Evolutionary conservation across 1,140 invertebrate genomes (phyloP), one percentile per base, ranked within the genome.

Genomic region (Samia ricini): DNA sequence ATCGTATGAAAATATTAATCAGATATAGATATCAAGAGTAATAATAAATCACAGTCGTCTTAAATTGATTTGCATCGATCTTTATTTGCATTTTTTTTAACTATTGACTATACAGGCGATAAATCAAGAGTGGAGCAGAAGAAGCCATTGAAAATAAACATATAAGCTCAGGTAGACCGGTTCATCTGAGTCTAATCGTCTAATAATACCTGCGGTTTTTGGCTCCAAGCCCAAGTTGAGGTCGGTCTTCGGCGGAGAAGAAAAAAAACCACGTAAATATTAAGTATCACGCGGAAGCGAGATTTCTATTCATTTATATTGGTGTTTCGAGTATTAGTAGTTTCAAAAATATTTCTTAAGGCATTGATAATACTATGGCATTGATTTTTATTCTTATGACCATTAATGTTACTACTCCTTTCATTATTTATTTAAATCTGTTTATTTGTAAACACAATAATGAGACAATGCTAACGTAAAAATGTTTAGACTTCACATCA

Each of bases 171-270:
- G 81, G 82, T 84, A 85, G 73, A 76, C 69, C 68, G 55, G 74
- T 75, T 66, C 63, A 70, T 66, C 33, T 70, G 77, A 71, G 64
- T 71, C 72, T 80, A 79, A 80, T 81, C 65, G 71, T 80, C 83
- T 86, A 86, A 86, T 85, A 85, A 86, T 86, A 88, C 79, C 18
- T 75, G 72, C 61, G 56, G 20, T 66, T 74, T 74, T 85, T 88
- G 85, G 85, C 83, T 67, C 64, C 70, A 72, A 76, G 74, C 73
- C 73, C 71, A 69, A 63, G 42, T 61, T 75, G 74, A 76, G 76
- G 72, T 73, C 71, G 69, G 49, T 66, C 10, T 24, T 24, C 23
- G 55, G 22, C 12, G n/a, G 18, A 56, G 26, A 56, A 56, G 10
- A 24, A 52, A 52, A 52, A 52, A 52, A 12, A n/a, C n/a, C n/a